Percentiles rank a stretch among this genome's conserved stretches.
phyloP scores from a whole-genome alignment of 2,888 invertebrate species.

The Eueremaeus valkanovi region DNA sequence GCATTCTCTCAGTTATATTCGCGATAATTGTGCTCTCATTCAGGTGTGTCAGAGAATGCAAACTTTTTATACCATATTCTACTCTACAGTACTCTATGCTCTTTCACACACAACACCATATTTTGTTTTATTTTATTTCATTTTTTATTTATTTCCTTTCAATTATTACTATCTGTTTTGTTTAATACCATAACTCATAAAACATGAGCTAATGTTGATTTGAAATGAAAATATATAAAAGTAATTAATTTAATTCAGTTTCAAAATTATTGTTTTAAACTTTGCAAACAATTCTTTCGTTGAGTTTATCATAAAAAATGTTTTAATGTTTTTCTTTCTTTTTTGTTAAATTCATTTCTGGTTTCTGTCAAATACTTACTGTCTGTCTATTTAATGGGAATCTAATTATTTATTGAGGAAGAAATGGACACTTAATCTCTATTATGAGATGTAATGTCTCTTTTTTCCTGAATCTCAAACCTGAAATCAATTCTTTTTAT shows the following conservation, averaged over 20 bases:
- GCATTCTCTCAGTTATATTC: neutral
- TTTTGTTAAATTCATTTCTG: constrained; percentile 4
- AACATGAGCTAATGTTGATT: neutral
- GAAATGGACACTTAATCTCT: constrained; percentile 2
- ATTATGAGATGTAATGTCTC: constrained; percentile 20
- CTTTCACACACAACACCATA: neutral
- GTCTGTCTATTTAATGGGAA: neutral
- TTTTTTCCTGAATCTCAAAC: neutral
- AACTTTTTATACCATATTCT: too few relatives aligned
- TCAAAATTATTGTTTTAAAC: too few relatives aligned
- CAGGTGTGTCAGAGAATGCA: constrained; percentile 30
- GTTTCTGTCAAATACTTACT: neutral
- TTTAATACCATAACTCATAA: too few relatives aligned
- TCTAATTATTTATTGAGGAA: constrained; percentile 24
- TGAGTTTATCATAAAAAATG: neutral
- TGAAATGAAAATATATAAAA: neutral
- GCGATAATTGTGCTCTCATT: constrained; percentile 16
- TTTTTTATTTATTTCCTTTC: neutral
- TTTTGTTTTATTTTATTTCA: neutral
- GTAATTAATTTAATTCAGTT: neutral
- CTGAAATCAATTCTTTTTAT: neutral
- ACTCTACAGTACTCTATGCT: too few relatives aligned
- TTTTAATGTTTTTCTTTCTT: neutral
- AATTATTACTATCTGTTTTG: neutral
- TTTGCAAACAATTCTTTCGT: neutral